A percentile compares a stretch with the other conserved stretches of the same genome.
Evolutionary conservation across 2,113 vertebrate species (phyloP).

Genomic region (Eublepharis macularius): DNA sequence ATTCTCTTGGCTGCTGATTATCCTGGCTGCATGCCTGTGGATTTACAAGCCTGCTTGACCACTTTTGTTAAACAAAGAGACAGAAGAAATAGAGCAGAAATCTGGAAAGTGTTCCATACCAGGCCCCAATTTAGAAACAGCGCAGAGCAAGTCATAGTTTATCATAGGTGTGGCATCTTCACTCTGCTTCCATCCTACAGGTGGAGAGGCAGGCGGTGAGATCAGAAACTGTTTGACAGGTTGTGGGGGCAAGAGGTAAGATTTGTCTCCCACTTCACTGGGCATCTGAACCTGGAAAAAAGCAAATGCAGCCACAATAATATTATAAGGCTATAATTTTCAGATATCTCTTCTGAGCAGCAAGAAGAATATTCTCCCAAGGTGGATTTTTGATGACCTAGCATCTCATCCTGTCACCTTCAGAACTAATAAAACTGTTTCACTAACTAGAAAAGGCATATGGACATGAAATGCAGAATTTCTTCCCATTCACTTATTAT

Average conservation of each 20-base stretch:
- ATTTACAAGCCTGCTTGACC: background rate
- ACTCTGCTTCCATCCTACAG: slow-evolving; percentile 94
- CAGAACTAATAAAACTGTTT: background rate
- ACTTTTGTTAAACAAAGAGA: background rate
- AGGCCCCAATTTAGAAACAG: slow-evolving; percentile 94
- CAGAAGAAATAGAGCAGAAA: background rate
- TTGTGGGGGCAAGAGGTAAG: slow-evolving; percentile 91
- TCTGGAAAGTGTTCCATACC: slow-evolving; percentile 72
- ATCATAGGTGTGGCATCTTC: slow-evolving; percentile 91
- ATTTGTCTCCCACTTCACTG: slow-evolving; percentile 85
- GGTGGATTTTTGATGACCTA: background rate
- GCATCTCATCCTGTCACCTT: background rate
- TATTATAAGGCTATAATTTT: background rate
- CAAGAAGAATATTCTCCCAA: no score
- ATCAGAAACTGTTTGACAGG: slow-evolving; percentile 96
- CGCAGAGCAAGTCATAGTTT: slow-evolving; percentile 96
- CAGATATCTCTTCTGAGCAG: background rate
- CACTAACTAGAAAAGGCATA: background rate
- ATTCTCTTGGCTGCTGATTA: no score
- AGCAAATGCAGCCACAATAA: background rate
- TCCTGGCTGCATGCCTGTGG: background rate
- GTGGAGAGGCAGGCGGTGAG: slow-evolving; percentile 93
- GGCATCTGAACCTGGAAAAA: slow-evolving; percentile 83
- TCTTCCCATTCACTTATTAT: background rate
- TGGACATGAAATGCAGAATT: background rate